phyloP scores from a whole-genome alignment of 2,113 vertebrate species.

The Toxotes chatareus region DNA sequence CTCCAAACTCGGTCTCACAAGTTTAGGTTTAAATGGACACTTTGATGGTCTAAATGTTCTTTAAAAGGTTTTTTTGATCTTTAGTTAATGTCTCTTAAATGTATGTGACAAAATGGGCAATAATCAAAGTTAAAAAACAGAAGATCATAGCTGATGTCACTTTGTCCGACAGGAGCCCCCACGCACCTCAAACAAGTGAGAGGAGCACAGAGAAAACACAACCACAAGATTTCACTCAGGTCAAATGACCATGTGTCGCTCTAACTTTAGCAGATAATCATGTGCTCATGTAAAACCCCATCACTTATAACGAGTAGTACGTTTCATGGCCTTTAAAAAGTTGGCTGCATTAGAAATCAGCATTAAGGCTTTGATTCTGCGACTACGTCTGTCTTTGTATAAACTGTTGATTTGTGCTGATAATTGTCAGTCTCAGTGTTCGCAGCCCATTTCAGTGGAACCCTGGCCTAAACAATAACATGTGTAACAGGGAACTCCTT shows the following conservation, averaged over 20 bases:
- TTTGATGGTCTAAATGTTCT: not conserved
- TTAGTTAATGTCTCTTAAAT: not conserved
- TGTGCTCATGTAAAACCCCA: constrained; percentile 1
- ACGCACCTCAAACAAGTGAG: not conserved
- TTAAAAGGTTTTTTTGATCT: not conserved
- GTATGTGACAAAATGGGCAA: not conserved
- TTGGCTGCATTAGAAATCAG: not conserved
- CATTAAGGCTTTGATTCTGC: not conserved
- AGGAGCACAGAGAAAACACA: constrained; percentile 10
- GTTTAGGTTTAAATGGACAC: not conserved
- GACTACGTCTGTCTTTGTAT: not conserved
- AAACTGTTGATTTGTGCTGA: constrained; percentile 11
- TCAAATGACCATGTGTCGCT: constrained; percentile 8
- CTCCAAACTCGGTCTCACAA: not conserved
- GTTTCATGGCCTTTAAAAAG: constrained; percentile 7
- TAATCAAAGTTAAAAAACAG: constrained; percentile 8
- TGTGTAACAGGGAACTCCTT: constrained; percentile 15
- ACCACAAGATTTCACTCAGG: not conserved
- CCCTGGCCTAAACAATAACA: constrained; percentile 7
- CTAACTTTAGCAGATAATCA: not conserved
- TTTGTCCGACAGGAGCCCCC: not conserved
- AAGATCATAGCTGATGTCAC: not conserved
- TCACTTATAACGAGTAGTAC: not conserved
- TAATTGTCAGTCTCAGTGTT: not conserved
- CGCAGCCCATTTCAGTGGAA: constrained; percentile 1